Base-by-base conservation (phyloP, 92 coral and sea anemone species). In the Porites cylindrica region DNA sequence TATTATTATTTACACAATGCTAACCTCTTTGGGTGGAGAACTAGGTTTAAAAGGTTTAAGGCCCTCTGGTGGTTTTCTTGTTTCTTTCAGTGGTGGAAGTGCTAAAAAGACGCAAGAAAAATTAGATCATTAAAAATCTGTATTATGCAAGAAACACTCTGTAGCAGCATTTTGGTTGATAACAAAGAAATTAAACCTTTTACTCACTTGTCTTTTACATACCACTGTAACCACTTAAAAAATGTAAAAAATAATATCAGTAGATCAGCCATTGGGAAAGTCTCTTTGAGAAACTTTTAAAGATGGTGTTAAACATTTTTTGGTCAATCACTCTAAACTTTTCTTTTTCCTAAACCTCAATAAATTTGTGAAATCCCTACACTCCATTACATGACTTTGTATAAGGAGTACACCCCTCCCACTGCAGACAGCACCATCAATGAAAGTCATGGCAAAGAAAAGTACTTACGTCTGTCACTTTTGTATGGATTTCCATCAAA, bases 401-500 rank as follows among this genome's bases (percentile, higher is more conserved):
- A 0, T 38, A 4, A 38, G 47, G 47, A 0, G 6, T 38, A 38
- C 47, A 38, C 47, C 47, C 7, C 47, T 38, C 7, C 47, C 47
- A 38, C 47, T 38, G 0, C 47, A 38, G 47, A 38, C 47, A 38
- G 47, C 47, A 38, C 47, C 47, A 4, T 38, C 47, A 38, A 38
- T 38, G 5, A 38, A 38, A 4, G 47, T 38, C 47, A 38, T 38
- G 16, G 0, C 61, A 10, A 10, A 56, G 61, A 14, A 2, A 56
- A 56, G 11, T 54, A 67, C 95, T 83, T 76, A 97, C 99, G 54
- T 83, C 92, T 89, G 80, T 97, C 98, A 26, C 98, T 93, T 81
- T 95, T 97, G 93, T 97, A 97, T 13, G 99, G 99, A 64, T 97
- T 97, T 62, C 97, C 96, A 87, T 97, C 99, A 89, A 97, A 97